Evolutionary conservation across 2,888 invertebrate genomes (phyloP).

Genomic region (Agrotis segetum): DNA sequence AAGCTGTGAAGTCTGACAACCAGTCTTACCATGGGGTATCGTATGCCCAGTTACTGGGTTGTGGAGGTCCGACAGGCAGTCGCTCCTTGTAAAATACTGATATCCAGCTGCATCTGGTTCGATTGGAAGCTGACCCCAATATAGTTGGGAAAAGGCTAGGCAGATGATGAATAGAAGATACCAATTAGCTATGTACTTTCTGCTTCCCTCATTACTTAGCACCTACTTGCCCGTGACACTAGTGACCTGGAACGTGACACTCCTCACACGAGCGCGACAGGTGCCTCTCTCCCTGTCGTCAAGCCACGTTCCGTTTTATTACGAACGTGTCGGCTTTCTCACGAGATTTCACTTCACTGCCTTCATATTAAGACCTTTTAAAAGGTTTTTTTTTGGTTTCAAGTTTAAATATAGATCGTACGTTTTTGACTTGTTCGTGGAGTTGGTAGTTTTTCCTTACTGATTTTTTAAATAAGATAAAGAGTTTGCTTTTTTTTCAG

Average conservation of each 20-base stretch:
- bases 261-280: conserved; percentile 17
- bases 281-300: conserved; percentile 24
- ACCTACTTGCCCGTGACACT: neutral
- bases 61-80: no score
- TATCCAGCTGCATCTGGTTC: neutral
- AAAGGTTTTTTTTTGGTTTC: neutral
- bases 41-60: no score
- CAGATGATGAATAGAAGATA: no score
- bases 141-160: neutral
- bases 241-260: neutral
- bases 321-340: conserved; percentile 42
- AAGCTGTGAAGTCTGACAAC: no score
- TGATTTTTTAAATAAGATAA: no score
- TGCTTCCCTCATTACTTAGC: neutral
- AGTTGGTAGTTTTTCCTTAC: no score
- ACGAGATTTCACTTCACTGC: conserved; percentile 24
- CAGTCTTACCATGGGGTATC: no score
- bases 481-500: no score
- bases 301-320: conserved; percentile 48
- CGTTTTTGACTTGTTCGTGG: neutral
- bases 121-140: neutral
- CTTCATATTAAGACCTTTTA: conserved; percentile 26
- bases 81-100: no score
- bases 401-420: neutral
- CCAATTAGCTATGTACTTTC: neutral